These are phyloP conservation scores for Clarias gariepinus DNA, from an alignment of 2,113 vertebrate genomes.

Conservation along the genomic window DNA sequence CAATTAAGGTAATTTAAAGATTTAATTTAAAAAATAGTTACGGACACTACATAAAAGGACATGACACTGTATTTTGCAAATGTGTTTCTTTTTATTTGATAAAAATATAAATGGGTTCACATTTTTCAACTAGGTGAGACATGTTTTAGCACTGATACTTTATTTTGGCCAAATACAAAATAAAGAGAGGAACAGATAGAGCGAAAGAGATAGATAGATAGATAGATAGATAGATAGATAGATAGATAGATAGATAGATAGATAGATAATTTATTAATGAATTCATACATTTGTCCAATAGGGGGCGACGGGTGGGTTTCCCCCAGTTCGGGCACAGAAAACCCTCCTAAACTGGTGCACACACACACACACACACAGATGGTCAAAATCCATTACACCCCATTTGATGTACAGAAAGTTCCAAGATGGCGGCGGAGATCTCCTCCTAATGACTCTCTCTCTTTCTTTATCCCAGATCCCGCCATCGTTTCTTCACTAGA, in stretches of 20 bases:
- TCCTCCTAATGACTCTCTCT: not conserved
- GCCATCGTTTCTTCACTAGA: not conserved
- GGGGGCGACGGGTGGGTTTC: slow-evolving; percentile 75
- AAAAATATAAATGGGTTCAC: no score
- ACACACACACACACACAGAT: not conserved
- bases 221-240: not conserved
- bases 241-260: not conserved
- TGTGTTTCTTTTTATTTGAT: no score
- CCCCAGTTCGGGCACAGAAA: slow-evolving; percentile 58
- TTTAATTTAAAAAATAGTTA: no score
- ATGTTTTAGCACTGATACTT: no score
- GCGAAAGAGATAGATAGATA: no score
- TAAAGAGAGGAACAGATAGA: not conserved
- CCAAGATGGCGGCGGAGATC: not conserved
- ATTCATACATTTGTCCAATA: slow-evolving; percentile 63
- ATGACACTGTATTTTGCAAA: no score
- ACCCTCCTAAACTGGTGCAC: not conserved
- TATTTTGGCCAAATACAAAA: no score
- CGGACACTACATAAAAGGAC: no score
- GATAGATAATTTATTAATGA: not conserved
- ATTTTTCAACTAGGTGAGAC: no score
- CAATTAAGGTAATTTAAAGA: no score
- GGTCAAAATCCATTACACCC: not conserved
- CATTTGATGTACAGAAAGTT: not conserved
- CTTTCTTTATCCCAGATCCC: not conserved